Conservation (phyloP, 1,140 invertebrate genomes). For the Cydia pomonella region DNA sequence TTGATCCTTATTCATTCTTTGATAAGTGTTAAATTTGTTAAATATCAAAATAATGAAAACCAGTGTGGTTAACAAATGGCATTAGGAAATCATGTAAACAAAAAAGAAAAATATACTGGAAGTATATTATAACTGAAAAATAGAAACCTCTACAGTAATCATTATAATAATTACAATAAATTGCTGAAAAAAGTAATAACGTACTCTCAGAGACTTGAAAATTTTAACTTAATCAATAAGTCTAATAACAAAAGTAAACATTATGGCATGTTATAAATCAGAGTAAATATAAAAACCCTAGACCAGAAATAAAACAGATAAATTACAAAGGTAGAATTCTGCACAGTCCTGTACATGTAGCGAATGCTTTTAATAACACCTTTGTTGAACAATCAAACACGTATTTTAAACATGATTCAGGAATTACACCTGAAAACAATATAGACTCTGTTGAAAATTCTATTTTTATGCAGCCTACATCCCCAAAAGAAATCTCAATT, state of each 20-base stretch:
- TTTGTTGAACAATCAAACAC: slow-evolving; percentile 2
- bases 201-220: background rate
- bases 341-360: background rate
- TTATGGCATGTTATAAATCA: slow-evolving; percentile 28
- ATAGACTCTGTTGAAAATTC: slow-evolving; percentile 9
- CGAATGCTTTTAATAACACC: slow-evolving; percentile 31
- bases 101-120: slow-evolving; percentile 9
- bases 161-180: slow-evolving; percentile 10
- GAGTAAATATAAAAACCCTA: slow-evolving; percentile 5
- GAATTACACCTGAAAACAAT: background rate
- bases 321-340: background rate
- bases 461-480: slow-evolving; percentile 20
- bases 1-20: too few relatives aligned
- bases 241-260: slow-evolving; percentile 7
- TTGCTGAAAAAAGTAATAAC: slow-evolving; percentile 21
- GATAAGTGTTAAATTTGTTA: too few relatives aligned
- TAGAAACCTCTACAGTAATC: background rate
- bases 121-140: slow-evolving; percentile 6
- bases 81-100: slow-evolving; percentile 14
- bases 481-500: slow-evolving; percentile 16
- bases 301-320: background rate
- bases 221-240: slow-evolving; percentile 11
- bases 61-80: slow-evolving; percentile 21
- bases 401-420: background rate
- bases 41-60: too few relatives aligned